Percentiles rank a stretch among this genome's conserved stretches.
Conservation (phyloP, 1,140 invertebrate genomes). For the Contarinia nasturtii region DNA sequence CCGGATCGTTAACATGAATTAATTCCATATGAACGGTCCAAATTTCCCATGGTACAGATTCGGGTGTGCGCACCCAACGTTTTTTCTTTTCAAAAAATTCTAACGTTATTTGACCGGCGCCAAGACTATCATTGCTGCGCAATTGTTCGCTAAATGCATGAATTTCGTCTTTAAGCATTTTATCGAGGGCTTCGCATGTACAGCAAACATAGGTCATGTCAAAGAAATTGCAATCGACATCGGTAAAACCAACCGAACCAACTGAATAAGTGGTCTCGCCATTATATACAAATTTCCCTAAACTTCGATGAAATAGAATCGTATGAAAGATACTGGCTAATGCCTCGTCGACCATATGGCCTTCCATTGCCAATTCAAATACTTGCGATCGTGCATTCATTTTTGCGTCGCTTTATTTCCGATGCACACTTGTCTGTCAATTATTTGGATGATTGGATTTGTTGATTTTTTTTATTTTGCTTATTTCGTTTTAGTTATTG, state of each 20-base stretch:
- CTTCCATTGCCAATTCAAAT: slow-evolving; percentile 79
- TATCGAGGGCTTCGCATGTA: slow-evolving; percentile 57
- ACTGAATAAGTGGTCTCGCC: slow-evolving; percentile 86
- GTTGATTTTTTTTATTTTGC: too few relatives aligned
- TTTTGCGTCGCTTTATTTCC: too few relatives aligned
- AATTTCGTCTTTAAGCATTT: slow-evolving; percentile 60
- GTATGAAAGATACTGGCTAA: slow-evolving; percentile 89
- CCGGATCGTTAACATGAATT: slow-evolving; percentile 66
- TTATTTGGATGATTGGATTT: too few relatives aligned
- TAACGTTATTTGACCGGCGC: slow-evolving; percentile 71
- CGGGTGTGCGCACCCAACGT: slow-evolving; percentile 71
- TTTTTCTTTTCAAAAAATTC: slow-evolving; percentile 91
- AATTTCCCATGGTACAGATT: slow-evolving; percentile 92
- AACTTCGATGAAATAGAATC: slow-evolving; percentile 79
- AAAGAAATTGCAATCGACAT: slow-evolving; percentile 93
- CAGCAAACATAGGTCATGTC: slow-evolving; percentile 94
- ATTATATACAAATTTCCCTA: slow-evolving; percentile 90
- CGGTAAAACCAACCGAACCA: slow-evolving; percentile 83
- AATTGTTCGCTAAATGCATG: slow-evolving; percentile 70
- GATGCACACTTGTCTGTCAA: too few relatives aligned
- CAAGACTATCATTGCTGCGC: slow-evolving; percentile 47
- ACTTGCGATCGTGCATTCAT: slow-evolving; percentile 81
- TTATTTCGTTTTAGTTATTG: neutral
- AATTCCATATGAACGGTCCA: slow-evolving; percentile 87
- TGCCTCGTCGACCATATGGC: slow-evolving; percentile 85